phyloP scores from a whole-genome alignment of 2,113 vertebrate species.

The Gopherus evgoodei region DNA sequence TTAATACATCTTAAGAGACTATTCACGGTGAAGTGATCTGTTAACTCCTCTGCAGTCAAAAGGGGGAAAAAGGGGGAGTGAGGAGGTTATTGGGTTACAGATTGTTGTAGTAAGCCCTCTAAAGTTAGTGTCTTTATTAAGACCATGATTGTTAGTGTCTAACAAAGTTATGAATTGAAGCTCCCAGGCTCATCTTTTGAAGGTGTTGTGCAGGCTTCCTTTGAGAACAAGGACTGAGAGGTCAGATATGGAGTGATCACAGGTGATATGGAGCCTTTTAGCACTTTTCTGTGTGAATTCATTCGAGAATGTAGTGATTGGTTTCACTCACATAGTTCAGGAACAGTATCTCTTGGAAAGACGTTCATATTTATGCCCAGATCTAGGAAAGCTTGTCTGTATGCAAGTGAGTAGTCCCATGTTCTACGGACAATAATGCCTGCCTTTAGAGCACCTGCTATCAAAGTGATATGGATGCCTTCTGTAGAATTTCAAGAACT shows the following conservation, averaged over 20 bases:
- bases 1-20: background rate
- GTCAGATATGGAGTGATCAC: no score
- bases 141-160: background rate
- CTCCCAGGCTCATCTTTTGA: background rate
- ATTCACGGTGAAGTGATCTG: background rate
- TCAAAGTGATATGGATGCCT: background rate
- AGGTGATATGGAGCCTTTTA: no score
- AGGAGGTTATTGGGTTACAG: background rate
- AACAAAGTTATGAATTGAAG: background rate
- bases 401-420: background rate
- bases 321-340: background rate
- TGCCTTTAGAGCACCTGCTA: rapidly evolving
- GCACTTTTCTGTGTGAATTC: no score
- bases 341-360: background rate
- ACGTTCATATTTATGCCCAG: background rate
- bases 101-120: no score
- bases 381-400: background rate
- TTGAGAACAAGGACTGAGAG: background rate
- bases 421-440: background rate
- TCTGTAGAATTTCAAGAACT: background rate
- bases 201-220: background rate
- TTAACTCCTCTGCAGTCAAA: background rate
- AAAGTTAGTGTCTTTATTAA: no score
- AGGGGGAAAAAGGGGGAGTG: no score
- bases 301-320: no score